Conservation (phyloP, 2,888 invertebrate genomes). For the Rhopalosiphum nymphaeae region DNA sequence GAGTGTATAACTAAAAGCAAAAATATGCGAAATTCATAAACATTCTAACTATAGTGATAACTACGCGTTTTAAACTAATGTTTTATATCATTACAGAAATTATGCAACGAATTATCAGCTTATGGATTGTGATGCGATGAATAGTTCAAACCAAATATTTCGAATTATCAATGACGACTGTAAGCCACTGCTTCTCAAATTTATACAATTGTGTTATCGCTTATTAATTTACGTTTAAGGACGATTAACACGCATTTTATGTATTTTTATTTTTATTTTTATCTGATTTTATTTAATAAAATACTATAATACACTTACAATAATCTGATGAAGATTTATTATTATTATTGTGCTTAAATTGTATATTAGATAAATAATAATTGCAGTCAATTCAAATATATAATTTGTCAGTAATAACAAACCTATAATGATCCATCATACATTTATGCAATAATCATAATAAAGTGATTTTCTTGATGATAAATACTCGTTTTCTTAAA, state of each 20-base stretch:
- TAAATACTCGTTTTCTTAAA: neutral
- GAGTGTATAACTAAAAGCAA: too few relatives aligned
- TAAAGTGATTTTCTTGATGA: neutral
- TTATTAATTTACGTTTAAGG: neutral
- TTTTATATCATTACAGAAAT: neutral
- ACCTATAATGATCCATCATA: neutral
- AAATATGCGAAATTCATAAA: neutral
- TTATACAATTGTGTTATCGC: neutral
- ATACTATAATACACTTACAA: neutral
- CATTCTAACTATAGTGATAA: neutral
- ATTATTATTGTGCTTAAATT: neutral
- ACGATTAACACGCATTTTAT: neutral
- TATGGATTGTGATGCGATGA: neutral
- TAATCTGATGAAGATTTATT: neutral
- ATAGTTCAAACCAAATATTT: neutral
- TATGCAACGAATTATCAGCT: neutral
- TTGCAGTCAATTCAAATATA: neutral
- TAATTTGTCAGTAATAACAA: neutral
- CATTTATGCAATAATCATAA: neutral
- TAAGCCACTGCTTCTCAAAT: neutral
- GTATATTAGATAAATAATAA: neutral
- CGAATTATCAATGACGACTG: accelerated
- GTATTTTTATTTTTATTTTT: too few relatives aligned
- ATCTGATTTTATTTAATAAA: neutral
- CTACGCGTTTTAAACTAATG: neutral